Evolutionary conservation across 37 sponge, comb jelly and placozoan species (phyloP), one percentile per base, ranked within the genome.

Genomic region (Theonella swinhoei): DNA sequence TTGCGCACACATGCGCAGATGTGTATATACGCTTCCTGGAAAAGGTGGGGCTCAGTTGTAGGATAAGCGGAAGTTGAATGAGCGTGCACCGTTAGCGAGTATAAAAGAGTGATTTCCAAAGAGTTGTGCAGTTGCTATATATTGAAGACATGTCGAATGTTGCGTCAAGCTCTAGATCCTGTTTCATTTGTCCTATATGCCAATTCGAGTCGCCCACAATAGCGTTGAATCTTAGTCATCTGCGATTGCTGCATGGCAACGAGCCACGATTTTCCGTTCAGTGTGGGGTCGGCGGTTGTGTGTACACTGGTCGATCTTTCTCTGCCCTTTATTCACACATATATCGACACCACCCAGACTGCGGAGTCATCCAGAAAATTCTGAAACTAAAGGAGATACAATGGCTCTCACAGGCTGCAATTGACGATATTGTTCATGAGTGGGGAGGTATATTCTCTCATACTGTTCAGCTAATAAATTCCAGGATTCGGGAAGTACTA

Each of bases 351-450:
- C 78, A 77, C 62, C 76, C 20, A n/a, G 31, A 40, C 54, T 25
- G 32, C 42, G 76, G 76, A 42, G 54, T 43, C 25, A 75, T 75
- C 59, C 59, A 42, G 54, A 25, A 24, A 75, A 23, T 83, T 64
- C 34, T 83, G 11, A 83, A 83, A 47, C 39, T 83, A 4, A 83
- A 83, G 58, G 83, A 83, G 75, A 22, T 39, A 38, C 24, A 42
- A 39, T 25, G 66, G 5, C 22, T 83, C 37, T 70, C 83, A 61
- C 83, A 83, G 28, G 62, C 41, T 23, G 75, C 83, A 4, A 83
- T 83, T 36, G 75, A 83, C 37, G 75, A 74, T 24, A 73, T 83
- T 39, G 43, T 83, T 64, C 67, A 83, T 25, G 63, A 34, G 25
- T 74, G 34, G 3, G 4, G 42, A 5, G 40, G 39, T 8, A 33